These are phyloP conservation scores for Loripinus fragilis DNA, from an alignment of 2,888 invertebrate species.

Conservation along the genomic window DNA sequence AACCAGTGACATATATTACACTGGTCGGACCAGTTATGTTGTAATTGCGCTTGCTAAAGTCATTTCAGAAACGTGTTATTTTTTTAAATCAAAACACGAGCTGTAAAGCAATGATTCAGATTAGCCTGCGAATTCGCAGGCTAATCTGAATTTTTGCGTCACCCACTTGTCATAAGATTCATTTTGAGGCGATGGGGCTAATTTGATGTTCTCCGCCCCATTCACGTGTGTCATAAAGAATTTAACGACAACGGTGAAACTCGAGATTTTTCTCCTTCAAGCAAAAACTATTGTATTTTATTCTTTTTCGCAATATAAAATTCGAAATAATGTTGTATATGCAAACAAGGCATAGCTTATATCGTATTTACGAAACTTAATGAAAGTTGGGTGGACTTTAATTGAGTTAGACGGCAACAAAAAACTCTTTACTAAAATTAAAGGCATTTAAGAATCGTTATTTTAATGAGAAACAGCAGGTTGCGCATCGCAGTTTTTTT, in stretches of 20 bases:
- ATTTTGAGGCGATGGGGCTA: too few relatives aligned
- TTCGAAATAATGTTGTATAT: background rate
- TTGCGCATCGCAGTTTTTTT: background rate
- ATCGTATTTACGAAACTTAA: background rate
- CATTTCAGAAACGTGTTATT: too few relatives aligned
- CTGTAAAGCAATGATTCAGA: too few relatives aligned
- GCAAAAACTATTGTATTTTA: constrained; percentile 6
- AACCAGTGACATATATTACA: too few relatives aligned
- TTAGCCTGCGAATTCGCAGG: too few relatives aligned
- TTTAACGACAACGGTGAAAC: constrained; percentile 12
- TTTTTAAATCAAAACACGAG: too few relatives aligned
- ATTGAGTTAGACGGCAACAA: background rate
- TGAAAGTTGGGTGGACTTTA: background rate
- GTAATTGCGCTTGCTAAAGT: too few relatives aligned
- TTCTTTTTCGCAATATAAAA: constrained; percentile 1
- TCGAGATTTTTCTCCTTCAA: background rate
- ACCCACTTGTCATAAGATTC: too few relatives aligned
- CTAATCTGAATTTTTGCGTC: too few relatives aligned
- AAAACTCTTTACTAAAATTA: background rate
- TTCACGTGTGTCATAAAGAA: constrained; percentile 19
- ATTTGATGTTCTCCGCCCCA: constrained; percentile 18
- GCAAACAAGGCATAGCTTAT: background rate
- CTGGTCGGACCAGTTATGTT: too few relatives aligned
- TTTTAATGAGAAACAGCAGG: background rate
- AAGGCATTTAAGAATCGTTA: background rate